These are phyloP conservation scores for Lithosia quadra DNA, from an alignment of 2,888 invertebrate species.

Conservation along the genomic window DNA sequence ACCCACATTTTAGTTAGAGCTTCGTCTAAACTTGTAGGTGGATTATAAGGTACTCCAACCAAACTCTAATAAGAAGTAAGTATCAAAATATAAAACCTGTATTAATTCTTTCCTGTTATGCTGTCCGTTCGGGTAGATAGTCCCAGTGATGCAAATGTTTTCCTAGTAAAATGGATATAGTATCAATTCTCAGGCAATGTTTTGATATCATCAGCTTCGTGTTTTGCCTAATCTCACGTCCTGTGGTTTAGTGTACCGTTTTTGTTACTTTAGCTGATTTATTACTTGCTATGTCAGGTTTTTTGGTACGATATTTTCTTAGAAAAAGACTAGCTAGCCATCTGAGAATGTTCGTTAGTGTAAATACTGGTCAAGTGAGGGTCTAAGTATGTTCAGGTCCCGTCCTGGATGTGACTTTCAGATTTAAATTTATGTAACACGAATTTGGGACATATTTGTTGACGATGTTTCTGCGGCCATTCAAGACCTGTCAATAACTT, in stretches of 20 bases:
- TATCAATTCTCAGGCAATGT: conserved; percentile 37
- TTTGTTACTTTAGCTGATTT: conserved; percentile 1
- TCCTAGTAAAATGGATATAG: conserved; percentile 37
- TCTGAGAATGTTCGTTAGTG: neutral
- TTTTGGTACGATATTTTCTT: conserved; percentile 3
- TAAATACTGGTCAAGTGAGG: neutral
- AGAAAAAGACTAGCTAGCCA: neutral
- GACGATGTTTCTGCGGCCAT: too few relatives aligned
- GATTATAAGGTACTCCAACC: neutral
- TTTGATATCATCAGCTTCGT: conserved; percentile 41
- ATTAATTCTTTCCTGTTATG: neutral
- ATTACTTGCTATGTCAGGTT: neutral
- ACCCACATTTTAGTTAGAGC: neutral
- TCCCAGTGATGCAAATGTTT: conserved; percentile 29
- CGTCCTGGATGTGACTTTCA: too few relatives aligned
- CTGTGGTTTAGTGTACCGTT: conserved; percentile 16
- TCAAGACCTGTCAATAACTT: too few relatives aligned
- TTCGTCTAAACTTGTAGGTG: neutral
- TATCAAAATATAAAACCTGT: neutral
- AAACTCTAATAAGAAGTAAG: neutral
- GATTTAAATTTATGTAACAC: too few relatives aligned
- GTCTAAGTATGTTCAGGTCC: neutral
- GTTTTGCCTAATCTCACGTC: conserved; percentile 46
- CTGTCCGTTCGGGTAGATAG: conserved; percentile 28
- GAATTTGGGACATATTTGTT: too few relatives aligned